phyloP scores from a whole-genome alignment of 2,888 invertebrate species.

The Acleris sparsana region DNA sequence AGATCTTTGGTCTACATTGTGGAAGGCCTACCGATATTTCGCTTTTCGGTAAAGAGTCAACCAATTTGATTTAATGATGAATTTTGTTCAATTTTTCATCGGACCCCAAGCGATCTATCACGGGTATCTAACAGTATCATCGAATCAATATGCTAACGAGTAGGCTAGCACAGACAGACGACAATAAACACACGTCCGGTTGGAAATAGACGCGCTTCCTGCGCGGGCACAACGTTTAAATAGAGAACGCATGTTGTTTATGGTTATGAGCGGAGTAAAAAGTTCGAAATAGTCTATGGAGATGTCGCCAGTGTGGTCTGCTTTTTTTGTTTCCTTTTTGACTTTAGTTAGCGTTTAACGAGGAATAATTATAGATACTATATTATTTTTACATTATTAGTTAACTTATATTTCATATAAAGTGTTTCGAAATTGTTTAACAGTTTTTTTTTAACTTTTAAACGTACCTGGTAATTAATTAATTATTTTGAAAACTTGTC shows the following conservation, averaged over 20 bases:
- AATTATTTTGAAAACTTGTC: background rate
- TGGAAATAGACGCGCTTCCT: slow-evolving; percentile 79
- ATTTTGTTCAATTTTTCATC: too few relatives aligned
- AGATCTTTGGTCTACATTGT: too few relatives aligned
- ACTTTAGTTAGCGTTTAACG: background rate
- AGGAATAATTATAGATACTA: too few relatives aligned
- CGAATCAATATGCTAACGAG: slow-evolving; percentile 64
- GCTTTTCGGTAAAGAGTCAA: too few relatives aligned
- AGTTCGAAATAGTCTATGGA: slow-evolving; percentile 19
- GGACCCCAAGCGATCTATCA: slow-evolving; percentile 19
- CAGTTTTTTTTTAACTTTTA: too few relatives aligned
- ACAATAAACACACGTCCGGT: slow-evolving; percentile 79
- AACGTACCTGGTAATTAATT: too few relatives aligned
- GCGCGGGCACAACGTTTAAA: slow-evolving; percentile 46
- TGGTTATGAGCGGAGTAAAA: slow-evolving; percentile 19
- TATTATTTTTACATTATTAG: too few relatives aligned
- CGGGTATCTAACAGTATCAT: slow-evolving; percentile 17
- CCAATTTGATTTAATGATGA: too few relatives aligned
- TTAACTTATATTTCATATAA: too few relatives aligned
- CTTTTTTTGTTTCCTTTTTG: background rate
- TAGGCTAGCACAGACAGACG: slow-evolving; percentile 68
- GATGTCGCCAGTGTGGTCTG: slow-evolving; percentile 12
- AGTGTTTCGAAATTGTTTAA: too few relatives aligned
- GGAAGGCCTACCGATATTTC: too few relatives aligned
- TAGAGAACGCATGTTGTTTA: slow-evolving; percentile 37